phyloP scores from a whole-genome alignment of 2,113 vertebrate genomes.

The Camelus dromedarius region DNA sequence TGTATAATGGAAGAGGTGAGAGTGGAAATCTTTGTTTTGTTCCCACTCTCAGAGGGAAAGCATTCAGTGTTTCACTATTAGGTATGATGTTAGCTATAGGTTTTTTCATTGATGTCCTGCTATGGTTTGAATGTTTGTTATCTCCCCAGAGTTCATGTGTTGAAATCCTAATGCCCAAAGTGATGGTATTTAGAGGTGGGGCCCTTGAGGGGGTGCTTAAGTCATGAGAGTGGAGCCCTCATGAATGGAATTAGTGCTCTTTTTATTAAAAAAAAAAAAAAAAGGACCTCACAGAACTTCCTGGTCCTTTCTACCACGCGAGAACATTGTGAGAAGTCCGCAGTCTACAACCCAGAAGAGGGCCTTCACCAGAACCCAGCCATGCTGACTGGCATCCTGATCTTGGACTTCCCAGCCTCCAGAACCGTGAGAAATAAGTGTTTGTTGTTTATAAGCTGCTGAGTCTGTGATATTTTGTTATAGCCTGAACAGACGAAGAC shows the following conservation, averaged over 20 bases:
- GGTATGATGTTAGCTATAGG: conserved; percentile 16
- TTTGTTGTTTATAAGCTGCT: neutral
- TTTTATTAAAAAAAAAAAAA: neutral
- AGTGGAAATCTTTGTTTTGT: neutral
- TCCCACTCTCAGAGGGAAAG: neutral
- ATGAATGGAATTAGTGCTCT: neutral
- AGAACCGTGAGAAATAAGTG: neutral
- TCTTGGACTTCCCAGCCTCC: neutral
- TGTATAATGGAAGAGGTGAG: neutral
- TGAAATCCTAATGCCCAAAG: neutral
- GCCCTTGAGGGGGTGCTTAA: neutral
- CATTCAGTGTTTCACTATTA: neutral
- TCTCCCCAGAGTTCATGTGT: neutral
- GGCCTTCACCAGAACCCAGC: neutral
- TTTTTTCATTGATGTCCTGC: neutral
- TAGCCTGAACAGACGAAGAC: neutral
- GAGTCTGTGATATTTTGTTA: neutral
- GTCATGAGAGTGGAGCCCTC: neutral
- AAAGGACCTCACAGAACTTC: neutral
- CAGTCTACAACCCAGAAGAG: neutral
- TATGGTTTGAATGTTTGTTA: neutral
- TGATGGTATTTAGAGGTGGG: neutral
- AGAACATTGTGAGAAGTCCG: neutral
- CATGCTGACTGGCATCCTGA: neutral
- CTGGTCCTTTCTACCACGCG: neutral